Evolutionary conservation across 2,888 invertebrate species (phyloP).

Genomic region (Junonia oenone): DNA sequence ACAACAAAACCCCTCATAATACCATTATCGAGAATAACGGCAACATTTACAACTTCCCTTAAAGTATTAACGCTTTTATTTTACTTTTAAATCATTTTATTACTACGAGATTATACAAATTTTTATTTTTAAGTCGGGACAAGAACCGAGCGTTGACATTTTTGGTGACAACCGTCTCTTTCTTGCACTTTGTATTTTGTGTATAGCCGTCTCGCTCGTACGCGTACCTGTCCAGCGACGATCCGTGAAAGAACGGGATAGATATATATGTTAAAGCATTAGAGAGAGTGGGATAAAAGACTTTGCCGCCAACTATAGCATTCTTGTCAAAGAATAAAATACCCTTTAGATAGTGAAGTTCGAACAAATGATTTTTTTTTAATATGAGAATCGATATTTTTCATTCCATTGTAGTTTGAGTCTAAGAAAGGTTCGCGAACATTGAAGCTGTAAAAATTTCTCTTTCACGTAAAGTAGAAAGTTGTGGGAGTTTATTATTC

Average conservation of each 20-base stretch:
- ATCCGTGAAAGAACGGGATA: not conserved
- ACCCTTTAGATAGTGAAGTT: constrained; percentile 9
- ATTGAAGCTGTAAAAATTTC: constrained; percentile 17
- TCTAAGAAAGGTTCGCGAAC: constrained; percentile 5
- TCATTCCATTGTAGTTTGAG: constrained; percentile 6
- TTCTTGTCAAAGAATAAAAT: constrained; percentile 17
- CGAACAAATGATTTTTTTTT: constrained; percentile 9
- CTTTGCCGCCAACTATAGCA: not conserved
- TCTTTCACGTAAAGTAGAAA: constrained; percentile 20
- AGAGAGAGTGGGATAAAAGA: constrained; percentile 2
- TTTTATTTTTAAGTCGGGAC: not conserved
- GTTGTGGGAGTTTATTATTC: constrained; percentile 9
- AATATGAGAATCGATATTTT: constrained; percentile 16
- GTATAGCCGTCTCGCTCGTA: not conserved
- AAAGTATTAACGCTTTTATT: not conserved
- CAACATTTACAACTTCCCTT: not conserved
- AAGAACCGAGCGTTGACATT: not conserved
- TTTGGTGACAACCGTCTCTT: constrained; percentile 1
- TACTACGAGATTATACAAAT: constrained; percentile 2
- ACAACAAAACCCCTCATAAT: not conserved
- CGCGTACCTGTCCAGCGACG: constrained; percentile 5
- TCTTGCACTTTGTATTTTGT: not conserved
- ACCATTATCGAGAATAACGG: not conserved
- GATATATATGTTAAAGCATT: not conserved
- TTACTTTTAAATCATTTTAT: not conserved